These are phyloP conservation scores for Andrena minutula DNA, from an alignment of 2,888 invertebrate species.

Conservation along the genomic window DNA sequence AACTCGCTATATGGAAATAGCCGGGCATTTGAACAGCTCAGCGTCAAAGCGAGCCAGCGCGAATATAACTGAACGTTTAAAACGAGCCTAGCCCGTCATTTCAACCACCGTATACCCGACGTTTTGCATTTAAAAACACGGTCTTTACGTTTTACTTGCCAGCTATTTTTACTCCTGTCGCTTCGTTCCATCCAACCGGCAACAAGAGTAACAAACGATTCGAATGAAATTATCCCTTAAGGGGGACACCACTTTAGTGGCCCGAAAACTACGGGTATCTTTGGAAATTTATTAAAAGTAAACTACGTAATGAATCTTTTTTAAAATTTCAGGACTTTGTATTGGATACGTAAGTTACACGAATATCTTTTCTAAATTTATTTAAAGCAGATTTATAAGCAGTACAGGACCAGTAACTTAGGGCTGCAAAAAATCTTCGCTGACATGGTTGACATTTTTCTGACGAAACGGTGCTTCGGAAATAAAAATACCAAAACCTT, in stretches of 20 bases:
- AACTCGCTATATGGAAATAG: slow-evolving; percentile 63
- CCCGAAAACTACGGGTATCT: background rate
- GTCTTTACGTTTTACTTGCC: slow-evolving; percentile 38
- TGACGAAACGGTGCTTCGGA: too few species aligned
- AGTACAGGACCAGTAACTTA: too few species aligned
- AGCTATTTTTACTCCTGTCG: slow-evolving; percentile 20
- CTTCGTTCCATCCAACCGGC: background rate
- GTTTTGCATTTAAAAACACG: slow-evolving; percentile 39
- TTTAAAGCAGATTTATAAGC: too few species aligned
- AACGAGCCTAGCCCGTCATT: slow-evolving; percentile 14
- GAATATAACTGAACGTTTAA: slow-evolving; percentile 57
- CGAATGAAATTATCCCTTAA: slow-evolving; percentile 3
- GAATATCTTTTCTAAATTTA: too few species aligned
- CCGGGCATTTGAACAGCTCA: slow-evolving; percentile 54
- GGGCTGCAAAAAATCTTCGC: too few species aligned
- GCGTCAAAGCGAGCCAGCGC: slow-evolving; percentile 54
- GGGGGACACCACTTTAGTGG: background rate
- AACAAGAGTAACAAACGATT: slow-evolving; percentile 1
- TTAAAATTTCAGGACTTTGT: too few species aligned
- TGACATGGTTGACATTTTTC: too few species aligned
- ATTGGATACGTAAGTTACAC: too few species aligned
- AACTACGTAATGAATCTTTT: too few species aligned
- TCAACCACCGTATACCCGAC: slow-evolving; percentile 1
- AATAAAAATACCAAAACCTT: too few species aligned
- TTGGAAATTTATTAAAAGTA: too few species aligned